These are phyloP conservation scores for Agonopterix arenella DNA, from an alignment of 2,888 invertebrate genomes.

Conservation along the genomic window DNA sequence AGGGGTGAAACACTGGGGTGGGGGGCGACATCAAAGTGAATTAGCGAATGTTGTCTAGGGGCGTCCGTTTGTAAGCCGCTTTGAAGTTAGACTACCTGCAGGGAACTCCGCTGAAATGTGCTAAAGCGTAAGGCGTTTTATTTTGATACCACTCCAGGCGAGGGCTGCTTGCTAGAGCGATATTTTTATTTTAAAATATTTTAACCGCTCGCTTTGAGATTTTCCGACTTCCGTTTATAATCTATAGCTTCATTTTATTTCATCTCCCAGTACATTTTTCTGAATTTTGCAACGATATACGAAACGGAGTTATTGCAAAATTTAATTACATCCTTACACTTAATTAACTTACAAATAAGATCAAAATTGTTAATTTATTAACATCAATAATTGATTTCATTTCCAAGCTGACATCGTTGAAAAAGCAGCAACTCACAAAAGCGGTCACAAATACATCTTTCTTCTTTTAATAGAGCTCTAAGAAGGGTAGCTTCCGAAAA, in stretches of 20 bases:
- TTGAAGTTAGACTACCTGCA: slow-evolving; percentile 68
- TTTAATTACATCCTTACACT: too few relatives aligned
- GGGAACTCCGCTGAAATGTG: slow-evolving; percentile 52
- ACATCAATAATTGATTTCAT: slow-evolving; percentile 5
- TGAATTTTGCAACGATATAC: too few relatives aligned
- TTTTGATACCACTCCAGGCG: slow-evolving; percentile 38
- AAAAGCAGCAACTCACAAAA: slow-evolving; percentile 4
- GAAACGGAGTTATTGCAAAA: too few relatives aligned
- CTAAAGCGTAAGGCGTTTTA: slow-evolving; percentile 50
- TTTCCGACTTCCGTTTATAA: background rate
- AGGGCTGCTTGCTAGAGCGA: slow-evolving; percentile 15
- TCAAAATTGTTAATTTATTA: background rate
- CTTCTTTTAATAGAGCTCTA: slow-evolving; percentile 43
- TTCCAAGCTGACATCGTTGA: slow-evolving; percentile 11
- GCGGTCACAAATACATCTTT: slow-evolving; percentile 21
- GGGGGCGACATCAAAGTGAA: slow-evolving; percentile 73
- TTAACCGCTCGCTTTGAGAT: slow-evolving; percentile 1
- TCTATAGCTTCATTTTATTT: too few relatives aligned
- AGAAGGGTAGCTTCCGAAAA: slow-evolving; percentile 40
- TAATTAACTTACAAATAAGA: background rate
- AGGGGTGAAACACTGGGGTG: slow-evolving; percentile 12
- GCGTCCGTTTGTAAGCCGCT: slow-evolving; percentile 72
- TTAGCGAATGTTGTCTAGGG: slow-evolving; percentile 75
- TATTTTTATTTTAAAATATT: slow-evolving; percentile 15
- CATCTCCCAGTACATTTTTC: too few relatives aligned